phyloP scores from a whole-genome alignment of 2,113 vertebrate genomes.

The Prunella fulvescens region DNA sequence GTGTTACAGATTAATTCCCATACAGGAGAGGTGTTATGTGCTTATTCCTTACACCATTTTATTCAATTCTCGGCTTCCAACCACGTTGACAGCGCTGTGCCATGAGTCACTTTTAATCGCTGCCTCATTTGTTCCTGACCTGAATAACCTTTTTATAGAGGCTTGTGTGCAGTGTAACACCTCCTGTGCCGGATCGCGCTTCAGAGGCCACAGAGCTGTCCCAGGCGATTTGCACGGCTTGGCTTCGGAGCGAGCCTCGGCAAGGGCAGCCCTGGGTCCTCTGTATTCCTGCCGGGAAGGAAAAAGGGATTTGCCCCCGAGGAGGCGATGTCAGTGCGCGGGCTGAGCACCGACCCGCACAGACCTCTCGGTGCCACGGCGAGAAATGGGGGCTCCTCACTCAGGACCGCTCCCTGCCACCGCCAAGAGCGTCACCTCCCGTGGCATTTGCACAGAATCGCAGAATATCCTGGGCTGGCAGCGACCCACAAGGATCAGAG shows the following conservation, averaged over 20 bases:
- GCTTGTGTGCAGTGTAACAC: rapidly evolving
- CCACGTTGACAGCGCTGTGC: background rate
- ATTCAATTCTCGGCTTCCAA: background rate
- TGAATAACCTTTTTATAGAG: background rate
- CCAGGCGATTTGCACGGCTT: rapidly evolving
- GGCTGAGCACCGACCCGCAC: background rate
- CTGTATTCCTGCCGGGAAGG: no score
- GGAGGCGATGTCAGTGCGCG: rapidly evolving
- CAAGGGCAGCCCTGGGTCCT: no score
- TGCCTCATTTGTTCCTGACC: background rate
- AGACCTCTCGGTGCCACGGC: rapidly evolving
- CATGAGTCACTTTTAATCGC: background rate
- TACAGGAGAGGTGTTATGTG: background rate
- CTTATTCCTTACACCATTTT: background rate
- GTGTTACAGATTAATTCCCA: background rate
- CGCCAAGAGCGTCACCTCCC: background rate
- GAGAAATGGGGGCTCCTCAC: background rate
- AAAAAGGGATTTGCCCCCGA: no score
- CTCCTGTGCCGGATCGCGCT: rapidly evolving
- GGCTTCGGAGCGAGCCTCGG: background rate
- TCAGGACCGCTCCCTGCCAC: background rate
- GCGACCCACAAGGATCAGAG: background rate
- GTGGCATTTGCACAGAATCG: background rate
- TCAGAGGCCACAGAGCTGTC: background rate
- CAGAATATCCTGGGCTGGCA: rapidly evolving